Evolutionary conservation across 2,888 invertebrate genomes (phyloP).

Genomic region (Leucophenga maculata): DNA sequence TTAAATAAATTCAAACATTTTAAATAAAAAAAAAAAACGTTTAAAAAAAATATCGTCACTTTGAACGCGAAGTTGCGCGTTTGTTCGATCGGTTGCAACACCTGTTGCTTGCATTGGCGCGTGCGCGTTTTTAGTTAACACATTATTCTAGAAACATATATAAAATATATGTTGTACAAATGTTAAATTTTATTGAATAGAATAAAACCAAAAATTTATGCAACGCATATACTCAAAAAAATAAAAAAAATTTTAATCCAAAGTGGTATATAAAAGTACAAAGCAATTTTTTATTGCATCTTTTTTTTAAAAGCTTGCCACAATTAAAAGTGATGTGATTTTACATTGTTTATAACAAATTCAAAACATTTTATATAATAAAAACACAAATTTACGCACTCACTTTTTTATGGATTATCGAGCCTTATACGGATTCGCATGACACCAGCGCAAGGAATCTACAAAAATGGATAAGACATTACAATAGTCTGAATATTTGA

Average conservation of each 20-base stretch:
- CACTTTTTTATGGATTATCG: conserved; percentile 27
- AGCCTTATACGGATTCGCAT: too few relatives aligned
- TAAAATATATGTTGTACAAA: too few relatives aligned
- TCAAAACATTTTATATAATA: neutral
- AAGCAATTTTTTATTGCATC: neutral
- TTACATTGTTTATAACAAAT: too few relatives aligned
- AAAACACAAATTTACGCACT: conserved; percentile 28
- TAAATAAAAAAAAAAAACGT: too few relatives aligned
- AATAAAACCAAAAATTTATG: neutral
- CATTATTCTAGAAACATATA: neutral
- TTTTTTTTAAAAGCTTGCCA: neutral
- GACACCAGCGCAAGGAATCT: conserved; percentile 25
- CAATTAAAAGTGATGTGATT: too few relatives aligned
- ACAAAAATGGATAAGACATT: conserved; percentile 20
- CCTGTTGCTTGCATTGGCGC: neutral
- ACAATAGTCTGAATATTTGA: neutral
- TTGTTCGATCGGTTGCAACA: conserved; percentile 64
- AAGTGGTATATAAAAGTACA: neutral
- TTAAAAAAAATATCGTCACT: conserved; percentile 48
- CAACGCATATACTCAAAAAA: neutral
- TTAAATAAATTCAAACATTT: too few relatives aligned
- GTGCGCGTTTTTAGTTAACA: neutral
- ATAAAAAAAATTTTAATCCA: neutral
- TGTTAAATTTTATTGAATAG: neutral
- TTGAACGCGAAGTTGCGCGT: conserved; percentile 70